These are phyloP conservation scores for Forbesichthys papilliferus DNA, from an alignment of 2,113 vertebrate species.

Conservation along the genomic window DNA sequence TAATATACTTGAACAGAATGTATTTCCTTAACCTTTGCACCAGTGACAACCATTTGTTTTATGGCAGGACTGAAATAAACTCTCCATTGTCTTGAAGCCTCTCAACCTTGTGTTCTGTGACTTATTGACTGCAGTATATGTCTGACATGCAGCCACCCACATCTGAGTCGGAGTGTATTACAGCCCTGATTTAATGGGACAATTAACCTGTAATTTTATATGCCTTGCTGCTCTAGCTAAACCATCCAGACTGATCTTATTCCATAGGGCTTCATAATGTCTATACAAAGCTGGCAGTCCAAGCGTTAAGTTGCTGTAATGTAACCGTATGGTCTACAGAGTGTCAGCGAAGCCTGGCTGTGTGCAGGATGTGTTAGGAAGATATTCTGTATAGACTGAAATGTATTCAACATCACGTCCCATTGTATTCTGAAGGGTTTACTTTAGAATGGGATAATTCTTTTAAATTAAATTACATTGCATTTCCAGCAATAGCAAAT, in stretches of 20 bases:
- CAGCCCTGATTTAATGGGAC: constrained; percentile 55
- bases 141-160: constrained; percentile 20
- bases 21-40: constrained; percentile 20
- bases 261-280: constrained; percentile 45
- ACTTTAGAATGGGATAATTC: constrained; percentile 2
- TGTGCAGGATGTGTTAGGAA: not conserved
- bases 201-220: constrained; percentile 50
- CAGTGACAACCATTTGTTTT: constrained; percentile 51
- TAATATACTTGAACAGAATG: constrained; percentile 9
- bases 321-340: constrained; percentile 16
- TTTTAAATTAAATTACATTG: constrained; percentile 4
- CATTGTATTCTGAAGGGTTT: constrained; percentile 10
- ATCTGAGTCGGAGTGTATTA: constrained; percentile 26
- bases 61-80: constrained; percentile 63
- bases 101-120: constrained; percentile 50
- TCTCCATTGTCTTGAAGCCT: constrained; percentile 44
- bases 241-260: constrained; percentile 40
- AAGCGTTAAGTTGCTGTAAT: constrained; percentile 36
- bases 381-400: not conserved
- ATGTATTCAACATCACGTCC: constrained; percentile 4
- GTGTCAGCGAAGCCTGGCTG: constrained; percentile 19
- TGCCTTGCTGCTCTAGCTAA: constrained; percentile 21
- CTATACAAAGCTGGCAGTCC: constrained; percentile 48
- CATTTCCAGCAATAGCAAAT: too few species aligned
- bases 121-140: constrained; percentile 52